Conservation (phyloP, 2,113 vertebrate species). For the Hystrix brachyura region DNA sequence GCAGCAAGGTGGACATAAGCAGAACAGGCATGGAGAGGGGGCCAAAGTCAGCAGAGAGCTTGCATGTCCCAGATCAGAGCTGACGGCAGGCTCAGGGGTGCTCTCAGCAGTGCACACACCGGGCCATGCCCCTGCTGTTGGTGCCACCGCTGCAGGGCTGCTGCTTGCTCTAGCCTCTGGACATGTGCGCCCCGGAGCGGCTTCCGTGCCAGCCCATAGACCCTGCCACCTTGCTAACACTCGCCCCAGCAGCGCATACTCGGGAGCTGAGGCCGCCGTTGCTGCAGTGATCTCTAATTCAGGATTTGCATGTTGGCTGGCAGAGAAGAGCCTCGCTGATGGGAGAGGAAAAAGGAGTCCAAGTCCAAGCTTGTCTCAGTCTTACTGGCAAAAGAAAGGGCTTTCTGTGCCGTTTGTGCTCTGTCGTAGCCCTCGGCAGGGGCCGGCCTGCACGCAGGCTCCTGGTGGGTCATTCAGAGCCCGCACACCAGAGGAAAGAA, state of each 20-base stretch:
- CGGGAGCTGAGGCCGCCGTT: neutral
- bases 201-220: neutral
- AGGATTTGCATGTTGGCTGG: neutral
- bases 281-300: neutral
- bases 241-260: no score
- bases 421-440: no score
- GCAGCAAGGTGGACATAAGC: no score
- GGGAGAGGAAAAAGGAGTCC: neutral
- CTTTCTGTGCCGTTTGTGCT: no score
- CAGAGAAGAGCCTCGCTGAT: neutral
- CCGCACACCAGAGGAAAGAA: neutral
- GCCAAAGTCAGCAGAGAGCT: no score
- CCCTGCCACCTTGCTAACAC: no score
- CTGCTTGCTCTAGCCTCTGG: neutral
- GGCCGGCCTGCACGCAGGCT: no score
- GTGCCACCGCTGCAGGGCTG: neutral
- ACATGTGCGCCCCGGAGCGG: neutral
- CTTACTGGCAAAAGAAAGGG: neutral
- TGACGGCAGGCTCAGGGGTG: no score
- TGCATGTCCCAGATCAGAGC: neutral
- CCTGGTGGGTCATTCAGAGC: no score
- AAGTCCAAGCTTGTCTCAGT: neutral
- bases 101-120: neutral
- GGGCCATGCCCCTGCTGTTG: no score
- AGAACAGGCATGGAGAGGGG: no score